These are phyloP conservation scores for Parnassius mnemosyne DNA, from an alignment of 2,888 invertebrate species.

Conservation along the genomic window DNA sequence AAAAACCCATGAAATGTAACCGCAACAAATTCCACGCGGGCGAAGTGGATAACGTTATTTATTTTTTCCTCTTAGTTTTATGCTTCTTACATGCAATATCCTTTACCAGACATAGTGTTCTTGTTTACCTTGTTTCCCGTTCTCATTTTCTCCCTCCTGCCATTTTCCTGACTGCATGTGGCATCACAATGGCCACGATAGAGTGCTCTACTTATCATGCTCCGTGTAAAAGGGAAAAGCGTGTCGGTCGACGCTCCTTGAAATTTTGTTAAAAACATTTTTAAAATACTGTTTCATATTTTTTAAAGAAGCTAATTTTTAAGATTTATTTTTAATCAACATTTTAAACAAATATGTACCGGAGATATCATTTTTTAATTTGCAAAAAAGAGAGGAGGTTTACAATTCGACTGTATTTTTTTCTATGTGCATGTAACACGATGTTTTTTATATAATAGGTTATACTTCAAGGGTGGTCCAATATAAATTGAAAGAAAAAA, in stretches of 20 bases:
- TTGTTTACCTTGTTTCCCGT: slow-evolving; percentile 11
- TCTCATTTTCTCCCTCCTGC: slow-evolving; percentile 20
- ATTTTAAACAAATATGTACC: no score
- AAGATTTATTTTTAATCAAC: no score
- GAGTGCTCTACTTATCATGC: slow-evolving; percentile 15
- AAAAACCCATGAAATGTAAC: no score
- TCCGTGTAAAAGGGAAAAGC: slow-evolving; percentile 9
- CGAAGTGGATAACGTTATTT: no score
- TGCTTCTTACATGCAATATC: slow-evolving; percentile 12
- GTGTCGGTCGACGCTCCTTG: slow-evolving; percentile 10
- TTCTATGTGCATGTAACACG: no score
- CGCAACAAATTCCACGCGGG: no score
- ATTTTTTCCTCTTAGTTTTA: neutral
- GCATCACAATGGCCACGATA: slow-evolving; percentile 17
- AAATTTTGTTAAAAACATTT: slow-evolving; percentile 7
- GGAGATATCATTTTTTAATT: no score
- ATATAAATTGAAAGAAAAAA: no score
- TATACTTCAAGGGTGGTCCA: no score
- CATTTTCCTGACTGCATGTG: slow-evolving; percentile 20
- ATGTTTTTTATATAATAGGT: no score
- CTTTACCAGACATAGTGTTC: slow-evolving; percentile 13
- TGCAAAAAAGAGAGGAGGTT: no score
- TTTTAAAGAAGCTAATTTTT: neutral
- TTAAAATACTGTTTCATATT: slow-evolving; percentile 4
- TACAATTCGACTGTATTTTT: no score